Conservation (phyloP, 2,797 vertebrate species). For the Gambelia wislizenii region DNA sequence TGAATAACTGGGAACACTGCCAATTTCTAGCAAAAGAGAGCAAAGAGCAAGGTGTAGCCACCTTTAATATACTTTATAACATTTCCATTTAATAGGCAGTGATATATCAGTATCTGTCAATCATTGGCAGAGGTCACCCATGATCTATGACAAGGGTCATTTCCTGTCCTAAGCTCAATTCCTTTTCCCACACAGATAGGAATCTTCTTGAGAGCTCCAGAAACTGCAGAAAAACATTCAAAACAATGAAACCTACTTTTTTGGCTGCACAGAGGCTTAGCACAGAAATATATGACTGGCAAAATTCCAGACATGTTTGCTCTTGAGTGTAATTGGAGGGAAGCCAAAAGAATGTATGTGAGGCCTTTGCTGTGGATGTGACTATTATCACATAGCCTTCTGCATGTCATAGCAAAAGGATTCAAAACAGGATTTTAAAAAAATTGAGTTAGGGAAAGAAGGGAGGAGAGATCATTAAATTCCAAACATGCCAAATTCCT, state of each 20-base stretch:
- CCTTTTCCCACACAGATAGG: conserved; percentile 16
- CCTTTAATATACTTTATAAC: conserved; percentile 21
- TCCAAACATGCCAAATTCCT: not conserved
- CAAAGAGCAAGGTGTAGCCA: not conserved
- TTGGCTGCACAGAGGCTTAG: not conserved
- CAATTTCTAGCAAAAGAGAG: conserved; percentile 38
- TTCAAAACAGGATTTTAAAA: conserved; percentile 6
- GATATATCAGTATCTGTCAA: fast-evolving
- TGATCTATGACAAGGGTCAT: not conserved
- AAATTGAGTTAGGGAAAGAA: not conserved
- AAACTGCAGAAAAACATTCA: not conserved
- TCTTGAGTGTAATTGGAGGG: conserved; percentile 42
- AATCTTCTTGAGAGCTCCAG: not conserved
- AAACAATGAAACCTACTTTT: conserved; percentile 16
- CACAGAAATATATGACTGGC: conserved; percentile 46
- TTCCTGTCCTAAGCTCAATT: not conserved
- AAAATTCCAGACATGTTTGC: conserved; percentile 42
- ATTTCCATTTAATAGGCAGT: not conserved
- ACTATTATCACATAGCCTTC: conserved; percentile 40
- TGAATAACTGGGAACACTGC: not conserved
- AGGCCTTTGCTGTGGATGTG: conserved; percentile 23
- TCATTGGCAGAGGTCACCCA: not conserved
- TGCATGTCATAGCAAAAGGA: conserved; percentile 12
- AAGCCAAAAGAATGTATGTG: conserved; percentile 37
- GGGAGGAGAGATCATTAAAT: not conserved